phyloP scores from a whole-genome alignment of 2,113 vertebrate genomes.

The Engystomops pustulosus region DNA sequence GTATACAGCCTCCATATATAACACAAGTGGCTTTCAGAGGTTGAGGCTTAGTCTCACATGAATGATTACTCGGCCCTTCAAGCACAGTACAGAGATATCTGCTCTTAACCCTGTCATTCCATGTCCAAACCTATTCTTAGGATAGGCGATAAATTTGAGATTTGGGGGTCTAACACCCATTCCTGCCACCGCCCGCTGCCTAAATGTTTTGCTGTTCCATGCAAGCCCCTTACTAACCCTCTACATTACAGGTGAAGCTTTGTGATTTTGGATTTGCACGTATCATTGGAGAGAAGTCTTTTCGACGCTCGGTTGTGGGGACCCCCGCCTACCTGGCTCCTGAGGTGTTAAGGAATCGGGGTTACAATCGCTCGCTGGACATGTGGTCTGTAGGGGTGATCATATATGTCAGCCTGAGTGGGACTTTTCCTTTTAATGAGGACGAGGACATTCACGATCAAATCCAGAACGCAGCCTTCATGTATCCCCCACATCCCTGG shows the following conservation, averaged over 20 bases:
- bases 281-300: constrained; percentile 92
- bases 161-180: no score
- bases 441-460: constrained; percentile 94
- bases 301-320: constrained; percentile 91
- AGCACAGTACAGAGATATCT: background rate
- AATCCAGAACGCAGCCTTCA: constrained; percentile 93
- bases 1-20: background rate
- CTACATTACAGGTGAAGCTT: constrained; percentile 82
- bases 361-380: constrained; percentile 91
- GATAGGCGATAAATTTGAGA: no score
- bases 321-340: constrained; percentile 90
- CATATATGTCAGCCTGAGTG: constrained; percentile 92
- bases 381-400: constrained; percentile 96
- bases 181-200: no score
- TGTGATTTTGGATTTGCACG: constrained; percentile 93
- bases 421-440: constrained; percentile 92
- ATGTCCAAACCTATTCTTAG: no score
- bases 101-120: background rate
- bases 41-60: background rate
- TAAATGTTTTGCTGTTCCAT: no score
- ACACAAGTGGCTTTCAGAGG: background rate
- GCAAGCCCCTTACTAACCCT: no score
- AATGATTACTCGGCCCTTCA: background rate
- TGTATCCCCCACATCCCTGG: constrained; percentile 92
- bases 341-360: constrained; percentile 89